Conservation (phyloP, 2,113 vertebrate species). For the Coptodon bakossiorum region DNA sequence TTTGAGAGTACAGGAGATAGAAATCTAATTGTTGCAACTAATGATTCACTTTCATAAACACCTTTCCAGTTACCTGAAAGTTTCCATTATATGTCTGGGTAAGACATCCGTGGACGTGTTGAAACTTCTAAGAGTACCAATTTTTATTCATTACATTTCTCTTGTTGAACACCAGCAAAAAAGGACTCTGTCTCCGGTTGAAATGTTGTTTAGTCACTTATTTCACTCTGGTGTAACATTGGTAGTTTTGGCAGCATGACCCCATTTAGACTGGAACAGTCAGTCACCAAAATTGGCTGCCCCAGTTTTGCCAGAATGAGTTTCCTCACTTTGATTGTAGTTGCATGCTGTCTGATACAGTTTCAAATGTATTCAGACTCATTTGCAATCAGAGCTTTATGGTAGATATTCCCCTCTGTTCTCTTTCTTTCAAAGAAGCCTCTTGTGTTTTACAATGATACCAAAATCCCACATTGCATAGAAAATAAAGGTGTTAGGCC, state of each 20-base stretch:
- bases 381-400: neutral
- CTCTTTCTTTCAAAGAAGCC: neutral
- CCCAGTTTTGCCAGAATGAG: conserved; percentile 41
- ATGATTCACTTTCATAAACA: neutral
- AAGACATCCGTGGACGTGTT: neutral
- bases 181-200: neutral
- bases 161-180: neutral
- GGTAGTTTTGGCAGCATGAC: conserved; percentile 35
- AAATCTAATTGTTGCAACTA: conserved; percentile 1
- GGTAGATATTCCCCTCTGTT: neutral
- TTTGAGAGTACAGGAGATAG: conserved; percentile 23
- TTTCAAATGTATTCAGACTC: neutral
- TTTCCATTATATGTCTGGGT: neutral
- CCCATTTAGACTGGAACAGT: conserved; percentile 33
- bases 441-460: neutral
- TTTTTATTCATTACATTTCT: neutral
- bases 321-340: conserved; percentile 27
- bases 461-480: neutral
- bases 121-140: neutral
- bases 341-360: neutral
- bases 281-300: conserved; percentile 34
- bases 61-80: neutral
- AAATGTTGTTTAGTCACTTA: neutral
- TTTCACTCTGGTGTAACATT: conserved; percentile 6
- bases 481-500: neutral